A percentile compares a stretch with the other conserved stretches of the same genome.
These are phyloP conservation scores for Mus spicilegus DNA, from an alignment of 2,113 vertebrate species.

Conservation along the genomic window DNA sequence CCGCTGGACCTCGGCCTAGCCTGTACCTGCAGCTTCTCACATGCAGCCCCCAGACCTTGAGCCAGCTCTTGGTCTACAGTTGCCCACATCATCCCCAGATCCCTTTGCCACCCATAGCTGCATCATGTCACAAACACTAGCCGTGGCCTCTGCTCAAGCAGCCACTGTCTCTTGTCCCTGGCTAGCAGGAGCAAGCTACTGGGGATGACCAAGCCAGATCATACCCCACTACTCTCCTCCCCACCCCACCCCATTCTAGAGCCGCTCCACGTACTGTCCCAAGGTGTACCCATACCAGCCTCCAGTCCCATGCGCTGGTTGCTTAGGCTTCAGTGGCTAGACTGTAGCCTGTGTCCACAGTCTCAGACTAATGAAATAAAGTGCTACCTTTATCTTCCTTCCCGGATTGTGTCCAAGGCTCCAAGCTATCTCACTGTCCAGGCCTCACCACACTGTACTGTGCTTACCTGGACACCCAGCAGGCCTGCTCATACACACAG, in stretches of 20 bases:
- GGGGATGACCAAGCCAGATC: neutral
- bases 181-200: neutral
- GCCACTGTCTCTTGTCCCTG: neutral
- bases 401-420: neutral
- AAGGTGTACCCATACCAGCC: neutral
- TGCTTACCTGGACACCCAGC: too few species aligned
- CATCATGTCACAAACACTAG: neutral
- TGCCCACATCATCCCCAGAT: neutral
- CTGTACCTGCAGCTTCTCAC: neutral
- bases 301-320: neutral
- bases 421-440: neutral
- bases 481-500: neutral
- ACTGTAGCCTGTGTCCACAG: neutral
- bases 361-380: constrained; percentile 24
- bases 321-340: neutral
- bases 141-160: neutral
- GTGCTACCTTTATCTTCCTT: neutral
- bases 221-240: neutral
- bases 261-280: neutral
- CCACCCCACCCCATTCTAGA: too few species aligned
- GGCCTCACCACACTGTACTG: neutral
- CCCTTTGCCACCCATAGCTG: neutral
- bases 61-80: neutral
- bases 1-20: neutral
- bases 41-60: neutral